Evolutionary conservation across 1,140 invertebrate species (phyloP), one percentile per base, ranked within the genome.

Genomic region (Andricus grossulariae): DNA sequence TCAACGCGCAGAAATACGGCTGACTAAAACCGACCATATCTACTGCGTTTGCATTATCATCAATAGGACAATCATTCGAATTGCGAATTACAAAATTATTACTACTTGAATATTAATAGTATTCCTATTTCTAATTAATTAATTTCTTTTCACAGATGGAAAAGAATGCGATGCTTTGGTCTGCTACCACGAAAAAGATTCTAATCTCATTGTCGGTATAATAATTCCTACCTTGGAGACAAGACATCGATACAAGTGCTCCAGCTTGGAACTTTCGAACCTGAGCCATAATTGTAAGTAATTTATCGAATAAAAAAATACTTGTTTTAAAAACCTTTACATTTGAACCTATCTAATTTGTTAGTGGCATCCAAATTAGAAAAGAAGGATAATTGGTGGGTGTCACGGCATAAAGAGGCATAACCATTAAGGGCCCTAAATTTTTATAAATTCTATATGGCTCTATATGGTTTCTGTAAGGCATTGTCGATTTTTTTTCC

Each of bases 161-260:
- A 92, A 90, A 74, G 88, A 90, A 66, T 90, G 87, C 79, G 92
- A 92, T 74, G 91, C 90, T 2, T 78, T 92, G 55, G 88, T 92
- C 7, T 92, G 90, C 77, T 92, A 92, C 79, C 89, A 92, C 75
- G 90, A 91, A 81, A 91, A 90, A 79, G 91, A 92, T 81, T 83
- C 89, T 54, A 88, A 85, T 50, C 80, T 91, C 72, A 89, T 85
- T n/a, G 82, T 90, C 49, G 88, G 88, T 18, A 88, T 87, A 57
- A 78, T 91, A 74, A 86, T 91, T 73, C 88, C 90, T 7, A 90
- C 88, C n/a, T 79, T 92, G 71, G 88, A 91, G 81, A 85, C 87
- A 16, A 89, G 86, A 77, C 85, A 92, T 83, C 85, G 88, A 60
- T 92, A 91, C 81, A 91, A 91, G 78, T 91, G 91, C 80, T 85